Evolutionary conservation across 2,797 vertebrate species (phyloP), one percentile per base, ranked within the genome.

Genomic region (Siniperca undulata): DNA sequence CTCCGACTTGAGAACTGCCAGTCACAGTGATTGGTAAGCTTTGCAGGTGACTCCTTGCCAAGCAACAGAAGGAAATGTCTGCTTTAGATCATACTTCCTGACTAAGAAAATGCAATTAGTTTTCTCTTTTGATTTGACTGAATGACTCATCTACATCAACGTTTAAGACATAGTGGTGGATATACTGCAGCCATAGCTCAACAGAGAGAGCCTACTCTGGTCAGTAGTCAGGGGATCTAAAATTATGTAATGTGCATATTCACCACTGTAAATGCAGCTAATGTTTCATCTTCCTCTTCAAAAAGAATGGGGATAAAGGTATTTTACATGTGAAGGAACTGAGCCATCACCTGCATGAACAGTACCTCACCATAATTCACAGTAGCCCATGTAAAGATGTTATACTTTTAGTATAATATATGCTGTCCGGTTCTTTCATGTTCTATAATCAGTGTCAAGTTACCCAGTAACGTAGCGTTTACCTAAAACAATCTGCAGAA

Each of bases 1-100:
- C 84, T 87, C 77, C 69, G 80, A 90, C 90, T 94, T 93, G 86
- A 94, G 87, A 93, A 83, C 78, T 94, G 93, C 78, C 94, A 94
- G 68, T 95, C 93, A 92, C 11, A 27, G 30, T 94, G 93, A 95
- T 82, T 93, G 93, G 80, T 93, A 91, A 52, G 86, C 77, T 75
- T 69, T 83, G 76, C 93, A 92, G 89, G 91, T 92, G 85, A 88
- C 83, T 89, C 68, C 67, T 62, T 68, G 82, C 77, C 53, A 80
- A 77, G 76, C 81, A 84, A 76, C 78, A 82, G 86, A 78, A 36
- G 70, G 80, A 83, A 79, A 86, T 59, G 69, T 64, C 80, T 86
- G 75, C 74, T 84, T 85, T 68, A 69, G 65, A 86, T 77, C 82
- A 65, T 13, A 30, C 77, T 77, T 81, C 58, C 70, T 75, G 52